Conservation (phyloP, 1,140 invertebrate genomes). For the Trachelipus rathkii region DNA sequence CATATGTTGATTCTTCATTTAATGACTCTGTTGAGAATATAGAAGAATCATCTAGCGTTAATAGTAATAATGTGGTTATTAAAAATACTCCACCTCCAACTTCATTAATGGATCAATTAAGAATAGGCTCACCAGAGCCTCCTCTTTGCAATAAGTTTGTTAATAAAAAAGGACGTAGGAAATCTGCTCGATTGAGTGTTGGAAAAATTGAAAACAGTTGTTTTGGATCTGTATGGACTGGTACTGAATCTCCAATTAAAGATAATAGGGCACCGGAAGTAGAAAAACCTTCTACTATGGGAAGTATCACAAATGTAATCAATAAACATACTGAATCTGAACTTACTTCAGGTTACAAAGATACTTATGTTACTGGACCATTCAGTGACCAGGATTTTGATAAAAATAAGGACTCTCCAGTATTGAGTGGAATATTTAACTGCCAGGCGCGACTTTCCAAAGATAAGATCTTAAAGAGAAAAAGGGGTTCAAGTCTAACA, state of each 20-base stretch:
- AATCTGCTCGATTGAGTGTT: neutral
- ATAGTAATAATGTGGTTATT: neutral
- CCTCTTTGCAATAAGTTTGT: neutral
- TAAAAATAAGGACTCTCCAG: neutral
- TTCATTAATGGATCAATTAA: neutral
- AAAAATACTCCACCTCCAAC: neutral
- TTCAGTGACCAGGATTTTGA: neutral
- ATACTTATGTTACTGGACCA: too few relatives aligned
- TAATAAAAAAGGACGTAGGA: neutral
- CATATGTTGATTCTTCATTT: neutral
- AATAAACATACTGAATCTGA: neutral
- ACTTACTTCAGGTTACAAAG: too few relatives aligned
- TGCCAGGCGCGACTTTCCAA: neutral
- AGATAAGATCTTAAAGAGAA: neutral
- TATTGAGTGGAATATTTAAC: neutral
- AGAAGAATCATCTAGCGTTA: neutral
- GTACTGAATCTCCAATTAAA: neutral
- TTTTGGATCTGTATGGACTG: neutral
- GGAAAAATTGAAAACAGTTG: neutral
- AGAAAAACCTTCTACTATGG: neutral
- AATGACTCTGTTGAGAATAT: neutral
- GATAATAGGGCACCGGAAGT: neutral
- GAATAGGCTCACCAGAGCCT: neutral
- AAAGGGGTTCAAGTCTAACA: too few relatives aligned
- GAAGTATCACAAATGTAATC: neutral